phyloP scores from a whole-genome alignment of 2,113 vertebrate genomes.

The Cephalophus harveyi region DNA sequence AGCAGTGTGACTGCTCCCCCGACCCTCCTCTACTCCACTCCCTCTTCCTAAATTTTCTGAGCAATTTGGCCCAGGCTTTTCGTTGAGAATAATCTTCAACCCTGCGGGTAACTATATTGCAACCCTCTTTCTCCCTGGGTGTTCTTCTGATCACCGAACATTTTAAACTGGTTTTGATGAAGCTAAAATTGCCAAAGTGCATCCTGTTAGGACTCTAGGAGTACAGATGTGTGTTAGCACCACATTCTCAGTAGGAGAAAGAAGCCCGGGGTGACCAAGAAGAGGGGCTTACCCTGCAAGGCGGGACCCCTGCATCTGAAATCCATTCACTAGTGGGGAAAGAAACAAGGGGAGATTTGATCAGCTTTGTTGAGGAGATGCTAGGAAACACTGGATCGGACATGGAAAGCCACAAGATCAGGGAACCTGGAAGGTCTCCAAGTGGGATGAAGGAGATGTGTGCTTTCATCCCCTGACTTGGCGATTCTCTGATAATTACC shows the following conservation, averaged over 20 bases:
- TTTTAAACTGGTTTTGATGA: conserved; percentile 25
- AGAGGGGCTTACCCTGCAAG: background rate
- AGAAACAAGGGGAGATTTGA: background rate
- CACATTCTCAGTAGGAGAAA: background rate
- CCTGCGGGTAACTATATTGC: background rate
- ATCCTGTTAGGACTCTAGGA: background rate
- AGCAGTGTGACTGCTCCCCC: background rate
- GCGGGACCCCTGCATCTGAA: background rate
- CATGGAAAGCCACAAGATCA: background rate
- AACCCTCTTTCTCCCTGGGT: background rate
- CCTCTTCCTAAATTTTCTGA: background rate
- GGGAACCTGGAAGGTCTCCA: background rate
- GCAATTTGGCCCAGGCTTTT: background rate
- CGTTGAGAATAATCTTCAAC: background rate
- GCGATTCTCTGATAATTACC: conserved; percentile 59
- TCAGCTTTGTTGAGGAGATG: background rate
- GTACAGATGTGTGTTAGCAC: background rate
- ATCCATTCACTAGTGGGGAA: background rate
- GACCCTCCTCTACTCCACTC: background rate
- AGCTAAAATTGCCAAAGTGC: background rate
- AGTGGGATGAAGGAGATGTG: background rate
- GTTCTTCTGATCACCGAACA: background rate
- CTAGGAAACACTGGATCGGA: background rate
- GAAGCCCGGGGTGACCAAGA: background rate
- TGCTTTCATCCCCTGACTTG: accelerated